Percentiles rank a stretch among this genome's conserved stretches.
Conservation (phyloP, 2,113 vertebrate species). For the Pygoscelis antarcticus region DNA sequence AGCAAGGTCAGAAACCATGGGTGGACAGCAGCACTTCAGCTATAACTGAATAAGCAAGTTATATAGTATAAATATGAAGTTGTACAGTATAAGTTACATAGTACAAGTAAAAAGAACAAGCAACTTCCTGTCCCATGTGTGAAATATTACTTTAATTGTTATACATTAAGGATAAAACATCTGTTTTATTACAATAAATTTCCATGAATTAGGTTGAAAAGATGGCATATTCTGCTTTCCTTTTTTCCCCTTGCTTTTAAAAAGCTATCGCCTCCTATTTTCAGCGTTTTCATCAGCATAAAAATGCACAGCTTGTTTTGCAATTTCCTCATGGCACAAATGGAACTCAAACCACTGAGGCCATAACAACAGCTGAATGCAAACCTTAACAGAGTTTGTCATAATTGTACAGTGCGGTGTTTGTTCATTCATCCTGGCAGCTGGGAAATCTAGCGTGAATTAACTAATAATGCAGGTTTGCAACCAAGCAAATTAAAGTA, state of each 20-base stretch:
- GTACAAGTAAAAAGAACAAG: background rate
- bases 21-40: background rate
- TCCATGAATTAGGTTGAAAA: background rate
- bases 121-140: background rate
- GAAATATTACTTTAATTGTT: background rate
- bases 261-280: background rate
- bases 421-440: background rate
- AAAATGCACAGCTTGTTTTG: conserved; percentile 32
- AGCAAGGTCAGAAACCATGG: rapidly evolving
- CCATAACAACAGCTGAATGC: conserved; percentile 6
- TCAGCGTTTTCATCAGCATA: conserved; percentile 24
- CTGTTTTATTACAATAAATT: background rate
- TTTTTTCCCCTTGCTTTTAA: background rate
- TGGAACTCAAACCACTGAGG: conserved; percentile 3
- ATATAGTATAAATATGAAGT: background rate
- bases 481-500: conserved; percentile 4
- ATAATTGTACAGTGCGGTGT: background rate
- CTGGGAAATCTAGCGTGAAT: background rate
- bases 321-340: background rate
- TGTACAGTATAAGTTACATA: background rate
- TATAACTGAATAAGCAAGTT: background rate
- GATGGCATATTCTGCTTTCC: background rate
- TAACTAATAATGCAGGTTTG: conserved; percentile 10
- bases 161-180: background rate
- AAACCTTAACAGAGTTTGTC: background rate